These are phyloP conservation scores for Hydrocynus forskahlii DNA, from an alignment of 2,797 vertebrate species.

Conservation along the genomic window DNA sequence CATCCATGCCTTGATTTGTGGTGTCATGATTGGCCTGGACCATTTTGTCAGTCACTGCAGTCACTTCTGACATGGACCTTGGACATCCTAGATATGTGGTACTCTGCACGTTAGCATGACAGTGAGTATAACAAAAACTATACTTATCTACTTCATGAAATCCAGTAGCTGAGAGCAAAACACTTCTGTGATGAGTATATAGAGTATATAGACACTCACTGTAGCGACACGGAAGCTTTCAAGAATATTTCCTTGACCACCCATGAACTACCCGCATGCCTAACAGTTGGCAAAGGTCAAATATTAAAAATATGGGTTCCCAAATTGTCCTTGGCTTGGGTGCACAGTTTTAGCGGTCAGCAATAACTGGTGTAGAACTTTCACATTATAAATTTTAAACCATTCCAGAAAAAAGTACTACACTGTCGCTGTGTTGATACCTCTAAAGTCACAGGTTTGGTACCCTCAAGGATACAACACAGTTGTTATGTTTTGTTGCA, in stretches of 20 bases:
- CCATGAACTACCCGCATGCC: neutral
- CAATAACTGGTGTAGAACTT: too few relatives aligned
- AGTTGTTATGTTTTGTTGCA: too few relatives aligned
- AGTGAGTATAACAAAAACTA: constrained; percentile 14
- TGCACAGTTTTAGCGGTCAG: too few relatives aligned
- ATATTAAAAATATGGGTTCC: too few relatives aligned
- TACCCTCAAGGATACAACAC: too few relatives aligned
- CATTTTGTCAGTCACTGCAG: constrained; percentile 36
- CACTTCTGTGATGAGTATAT: too few relatives aligned
- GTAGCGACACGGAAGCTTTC: neutral
- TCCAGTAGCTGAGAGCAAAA: neutral
- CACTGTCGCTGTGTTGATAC: too few relatives aligned
- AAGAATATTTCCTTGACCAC: neutral
- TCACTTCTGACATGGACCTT: constrained; percentile 22
- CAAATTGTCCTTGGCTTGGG: too few relatives aligned
- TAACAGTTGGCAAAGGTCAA: neutral
- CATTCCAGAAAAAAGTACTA: too few relatives aligned
- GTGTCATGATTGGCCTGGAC: constrained; percentile 41
- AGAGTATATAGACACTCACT: too few relatives aligned
- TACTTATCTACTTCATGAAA: neutral
- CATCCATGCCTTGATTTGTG: constrained; percentile 30
- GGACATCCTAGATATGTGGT: constrained; percentile 1
- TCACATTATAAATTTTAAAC: too few relatives aligned
- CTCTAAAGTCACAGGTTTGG: too few relatives aligned
- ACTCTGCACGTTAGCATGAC: neutral